Base-by-base conservation (phyloP, 2,797 vertebrate genomes). In the Liasis olivaceus region DNA sequence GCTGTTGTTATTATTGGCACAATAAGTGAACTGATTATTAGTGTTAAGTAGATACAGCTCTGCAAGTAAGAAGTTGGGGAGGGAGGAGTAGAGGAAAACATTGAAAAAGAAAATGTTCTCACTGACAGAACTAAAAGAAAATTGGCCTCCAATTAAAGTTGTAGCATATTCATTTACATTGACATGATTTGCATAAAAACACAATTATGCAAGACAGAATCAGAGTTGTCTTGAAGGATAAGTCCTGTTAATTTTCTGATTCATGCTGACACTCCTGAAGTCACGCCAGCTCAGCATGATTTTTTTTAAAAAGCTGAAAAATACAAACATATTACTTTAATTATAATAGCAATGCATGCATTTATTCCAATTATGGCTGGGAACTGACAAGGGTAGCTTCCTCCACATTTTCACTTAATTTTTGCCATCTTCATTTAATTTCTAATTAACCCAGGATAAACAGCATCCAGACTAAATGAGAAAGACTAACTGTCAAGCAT, bases 131-230 rank as follows among this genome's bases (percentile, higher is more conserved):
- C 11, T 0, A 12, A 54, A 12, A 24, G 54, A 90, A 13, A 69
- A 58, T 88, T 94, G 64, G 17, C 15, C 87, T 56, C 87, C 28
- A 81, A 91, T 92, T 69, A 88, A 81, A 94, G 89, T 92, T 89
- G 81, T 4, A 0, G 95, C 91, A 81, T 5, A 15, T 64, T 94
- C 62, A 95, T 93, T 95, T 94, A 87, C 92, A 91, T 51, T 86
- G 92, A 93, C 66, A 69, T 1, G 26, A 92, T 94, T 95, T 93
- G 59, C n/a, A 93, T 28, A 93, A 95, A 94, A 63, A 0, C 17
- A 59, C 92, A 81, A 94, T 95, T 94, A 94, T 26, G 77, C 3
- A 93, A 92, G 94, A 94, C 89, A 96, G 72, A 94, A 94, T 94
- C 87, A 95, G 89, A 95, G 63, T 36, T 95, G 94, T 94, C 92